Conservation (phyloP, 2,797 vertebrate species). For the Diplodus puntazzo region DNA sequence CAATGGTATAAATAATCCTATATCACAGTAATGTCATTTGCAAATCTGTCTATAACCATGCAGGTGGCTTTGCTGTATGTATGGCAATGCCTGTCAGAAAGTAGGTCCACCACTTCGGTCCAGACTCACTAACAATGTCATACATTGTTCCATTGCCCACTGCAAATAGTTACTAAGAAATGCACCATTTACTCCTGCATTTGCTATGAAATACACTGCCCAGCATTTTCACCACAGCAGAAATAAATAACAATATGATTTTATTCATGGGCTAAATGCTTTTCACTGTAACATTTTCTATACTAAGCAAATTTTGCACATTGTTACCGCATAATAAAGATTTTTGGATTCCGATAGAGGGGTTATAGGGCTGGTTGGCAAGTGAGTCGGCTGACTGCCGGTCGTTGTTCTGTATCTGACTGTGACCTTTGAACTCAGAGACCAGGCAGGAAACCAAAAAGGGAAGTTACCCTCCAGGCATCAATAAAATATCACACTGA, state of each 20-base stretch:
- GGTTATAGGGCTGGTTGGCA: background rate
- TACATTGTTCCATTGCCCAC: background rate
- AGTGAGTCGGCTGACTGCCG: background rate
- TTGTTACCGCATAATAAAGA: background rate
- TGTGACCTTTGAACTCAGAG: constrained; percentile 17
- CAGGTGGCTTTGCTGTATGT: too few species aligned
- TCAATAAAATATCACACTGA: constrained; percentile 1
- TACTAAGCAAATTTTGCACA: background rate
- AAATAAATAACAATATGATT: too few species aligned
- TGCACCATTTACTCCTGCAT: background rate
- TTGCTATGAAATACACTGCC: background rate
- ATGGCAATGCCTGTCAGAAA: too few species aligned
- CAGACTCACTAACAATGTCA: too few species aligned
- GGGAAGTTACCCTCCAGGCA: constrained; percentile 14
- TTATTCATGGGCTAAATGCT: background rate
- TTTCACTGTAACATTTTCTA: background rate
- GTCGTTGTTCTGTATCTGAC: background rate
- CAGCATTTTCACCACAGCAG: too few species aligned
- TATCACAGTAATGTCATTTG: background rate
- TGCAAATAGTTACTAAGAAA: background rate
- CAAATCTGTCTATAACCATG: too few species aligned
- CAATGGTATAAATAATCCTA: too few species aligned
- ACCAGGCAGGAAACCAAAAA: background rate
- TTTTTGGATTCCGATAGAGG: background rate
- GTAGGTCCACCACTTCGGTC: too few species aligned